These are phyloP conservation scores for Protobothrops mucrosquamatus DNA, from an alignment of 2,113 vertebrate species.

Conservation along the genomic window DNA sequence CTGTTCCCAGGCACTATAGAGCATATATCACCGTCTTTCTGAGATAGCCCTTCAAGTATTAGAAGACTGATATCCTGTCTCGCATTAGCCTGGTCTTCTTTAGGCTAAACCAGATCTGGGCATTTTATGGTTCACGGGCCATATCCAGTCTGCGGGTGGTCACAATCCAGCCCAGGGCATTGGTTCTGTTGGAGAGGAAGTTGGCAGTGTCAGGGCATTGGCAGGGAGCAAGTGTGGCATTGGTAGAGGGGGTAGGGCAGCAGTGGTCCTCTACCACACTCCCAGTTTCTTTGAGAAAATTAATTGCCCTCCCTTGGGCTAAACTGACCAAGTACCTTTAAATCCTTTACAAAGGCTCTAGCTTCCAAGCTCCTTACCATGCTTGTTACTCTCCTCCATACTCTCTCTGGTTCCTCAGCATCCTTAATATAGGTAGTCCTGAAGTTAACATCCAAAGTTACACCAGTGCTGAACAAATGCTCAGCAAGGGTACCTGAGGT, in stretches of 20 bases:
- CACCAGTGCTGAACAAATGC: not conserved
- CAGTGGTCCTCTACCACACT: no score
- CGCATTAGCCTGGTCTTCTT: not conserved
- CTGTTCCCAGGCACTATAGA: not conserved
- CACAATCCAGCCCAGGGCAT: not conserved
- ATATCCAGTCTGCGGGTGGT: no score
- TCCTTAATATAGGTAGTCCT: not conserved
- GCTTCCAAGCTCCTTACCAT: not conserved
- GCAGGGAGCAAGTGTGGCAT: no score
- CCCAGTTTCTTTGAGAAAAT: not conserved
- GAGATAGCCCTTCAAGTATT: not conserved
- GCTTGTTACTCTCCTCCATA: not conserved
- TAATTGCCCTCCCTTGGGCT: not conserved
- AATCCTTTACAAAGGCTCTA: not conserved
- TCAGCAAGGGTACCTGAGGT: not conserved
- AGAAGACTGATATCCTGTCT: not conserved
- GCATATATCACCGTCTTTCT: not conserved
- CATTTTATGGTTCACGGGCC: not conserved
- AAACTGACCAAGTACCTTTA: not conserved
- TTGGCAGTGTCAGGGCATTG: not conserved
- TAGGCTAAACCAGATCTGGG: not conserved
- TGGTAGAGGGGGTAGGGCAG: no score
- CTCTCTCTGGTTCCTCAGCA: not conserved
- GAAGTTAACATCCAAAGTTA: not conserved
- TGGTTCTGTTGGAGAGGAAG: not conserved